Evolutionary conservation across 2,797 vertebrate genomes (phyloP).

Genomic region (Holocentrus rufus): DNA sequence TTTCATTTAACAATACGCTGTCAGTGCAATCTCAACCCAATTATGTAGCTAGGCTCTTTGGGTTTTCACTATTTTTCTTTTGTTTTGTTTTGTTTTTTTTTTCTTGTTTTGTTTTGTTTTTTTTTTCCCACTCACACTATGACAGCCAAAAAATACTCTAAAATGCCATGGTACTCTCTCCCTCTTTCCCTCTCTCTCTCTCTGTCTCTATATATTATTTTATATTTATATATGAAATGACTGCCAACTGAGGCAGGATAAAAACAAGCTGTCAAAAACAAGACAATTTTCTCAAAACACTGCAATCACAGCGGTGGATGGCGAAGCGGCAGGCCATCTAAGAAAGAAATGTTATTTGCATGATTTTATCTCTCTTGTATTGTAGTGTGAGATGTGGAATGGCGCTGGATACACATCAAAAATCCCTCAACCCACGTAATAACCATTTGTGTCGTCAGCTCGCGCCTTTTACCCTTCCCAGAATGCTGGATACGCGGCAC

Average conservation of each 20-base stretch:
- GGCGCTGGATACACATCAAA: neutral
- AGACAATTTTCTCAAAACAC: constrained; percentile 61
- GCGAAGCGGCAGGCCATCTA: neutral
- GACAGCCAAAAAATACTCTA: constrained; percentile 3
- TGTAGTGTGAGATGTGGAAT: constrained; percentile 17
- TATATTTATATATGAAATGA: no score
- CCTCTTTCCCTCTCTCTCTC: neutral
- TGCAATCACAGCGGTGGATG: constrained; percentile 43
- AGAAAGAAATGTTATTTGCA: constrained; percentile 50
- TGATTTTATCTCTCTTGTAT: constrained; percentile 54
- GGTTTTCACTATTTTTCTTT: neutral
- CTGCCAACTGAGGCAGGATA: neutral
- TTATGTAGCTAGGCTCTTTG: constrained; percentile 31
- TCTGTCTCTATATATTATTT: neutral
- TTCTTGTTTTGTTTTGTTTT: neutral
- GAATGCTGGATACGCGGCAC: constrained; percentile 1
- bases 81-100: neutral
- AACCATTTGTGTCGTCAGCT: constrained; percentile 27
- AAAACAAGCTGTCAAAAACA: constrained; percentile 44
- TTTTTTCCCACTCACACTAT: neutral
- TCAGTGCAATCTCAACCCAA: constrained; percentile 41
- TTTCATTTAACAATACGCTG: constrained; percentile 56
- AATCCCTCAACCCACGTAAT: constrained; percentile 39
- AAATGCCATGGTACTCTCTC: neutral
- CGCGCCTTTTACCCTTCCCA: constrained; percentile 1